These are phyloP conservation scores for Ardeotis arabs DNA, from an alignment of 2,113 vertebrate species.

Conservation along the genomic window DNA sequence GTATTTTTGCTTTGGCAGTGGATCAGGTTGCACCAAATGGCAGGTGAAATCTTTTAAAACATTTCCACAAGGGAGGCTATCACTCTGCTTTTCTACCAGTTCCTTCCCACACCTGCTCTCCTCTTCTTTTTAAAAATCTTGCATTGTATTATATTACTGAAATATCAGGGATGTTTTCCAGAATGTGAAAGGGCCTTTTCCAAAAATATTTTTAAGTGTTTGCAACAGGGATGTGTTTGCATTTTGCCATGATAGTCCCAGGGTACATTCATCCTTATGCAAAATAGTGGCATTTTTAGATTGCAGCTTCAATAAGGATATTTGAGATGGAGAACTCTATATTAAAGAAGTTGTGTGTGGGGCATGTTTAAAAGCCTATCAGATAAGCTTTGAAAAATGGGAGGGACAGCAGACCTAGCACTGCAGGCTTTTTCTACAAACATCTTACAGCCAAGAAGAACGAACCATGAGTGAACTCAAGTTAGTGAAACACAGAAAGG, in stretches of 20 bases:
- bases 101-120: background rate
- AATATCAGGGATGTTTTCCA: background rate
- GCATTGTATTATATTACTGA: background rate
- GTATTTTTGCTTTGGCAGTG: background rate
- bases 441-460: background rate
- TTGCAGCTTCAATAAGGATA: background rate
- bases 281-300: background rate
- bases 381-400: background rate
- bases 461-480: background rate
- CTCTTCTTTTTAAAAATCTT: background rate
- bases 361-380: background rate
- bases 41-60: background rate
- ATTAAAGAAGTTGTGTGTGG: background rate
- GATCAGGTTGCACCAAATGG: background rate
- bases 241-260: background rate
- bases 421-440: background rate
- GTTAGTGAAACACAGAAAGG: background rate
- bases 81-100: background rate
- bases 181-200: background rate
- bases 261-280: background rate
- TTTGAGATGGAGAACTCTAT: background rate
- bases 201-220: background rate
- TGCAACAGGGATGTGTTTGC: background rate
- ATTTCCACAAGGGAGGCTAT: constrained; percentile 7
- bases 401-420: background rate